phyloP scores from a whole-genome alignment of 2,113 vertebrate genomes.

The Erinaceus europaeus region DNA sequence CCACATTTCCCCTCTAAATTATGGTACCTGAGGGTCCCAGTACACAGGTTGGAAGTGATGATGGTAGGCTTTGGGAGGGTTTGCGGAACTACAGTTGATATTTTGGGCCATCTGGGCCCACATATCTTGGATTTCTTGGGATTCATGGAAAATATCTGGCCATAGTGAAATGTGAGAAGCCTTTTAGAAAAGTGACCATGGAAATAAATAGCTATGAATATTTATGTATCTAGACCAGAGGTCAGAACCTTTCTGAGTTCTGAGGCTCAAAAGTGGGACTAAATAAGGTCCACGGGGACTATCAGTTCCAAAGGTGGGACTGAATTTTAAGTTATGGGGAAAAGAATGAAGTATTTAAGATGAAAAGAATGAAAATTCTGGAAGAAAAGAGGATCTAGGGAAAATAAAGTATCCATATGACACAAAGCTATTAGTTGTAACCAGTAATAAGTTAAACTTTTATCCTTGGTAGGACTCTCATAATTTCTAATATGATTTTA shows the following conservation, averaged over 20 bases:
- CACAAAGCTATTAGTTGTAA: neutral
- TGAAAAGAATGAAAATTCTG: neutral
- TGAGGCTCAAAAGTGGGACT: neutral
- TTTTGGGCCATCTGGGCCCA: slow-evolving; percentile 50
- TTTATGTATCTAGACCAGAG: slow-evolving; percentile 55
- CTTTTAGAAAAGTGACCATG: slow-evolving; percentile 38
- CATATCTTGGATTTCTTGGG: slow-evolving; percentile 34
- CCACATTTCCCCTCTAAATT: slow-evolving; percentile 66
- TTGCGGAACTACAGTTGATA: slow-evolving; percentile 22
- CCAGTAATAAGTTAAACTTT: slow-evolving; percentile 1
- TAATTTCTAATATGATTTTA: slow-evolving; percentile 12
- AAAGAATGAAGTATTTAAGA: neutral
- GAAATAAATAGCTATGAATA: slow-evolving; percentile 59
- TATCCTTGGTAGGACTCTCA: neutral
- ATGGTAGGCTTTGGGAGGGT: neutral
- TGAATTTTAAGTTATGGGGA: neutral
- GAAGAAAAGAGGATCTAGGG: neutral
- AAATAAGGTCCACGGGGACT: slow-evolving; percentile 43
- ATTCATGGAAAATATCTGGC: slow-evolving; percentile 37
- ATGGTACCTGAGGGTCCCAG: slow-evolving; percentile 19
- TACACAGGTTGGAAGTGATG: neutral
- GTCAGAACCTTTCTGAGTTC: slow-evolving; percentile 28
- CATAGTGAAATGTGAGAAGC: slow-evolving; percentile 57
- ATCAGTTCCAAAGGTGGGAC: neutral
- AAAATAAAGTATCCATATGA: neutral